Percentiles rank a stretch among this genome's conserved stretches.
Evolutionary conservation across 2,888 invertebrate genomes (phyloP).

Genomic region (Lepetodrilus schrolli): DNA sequence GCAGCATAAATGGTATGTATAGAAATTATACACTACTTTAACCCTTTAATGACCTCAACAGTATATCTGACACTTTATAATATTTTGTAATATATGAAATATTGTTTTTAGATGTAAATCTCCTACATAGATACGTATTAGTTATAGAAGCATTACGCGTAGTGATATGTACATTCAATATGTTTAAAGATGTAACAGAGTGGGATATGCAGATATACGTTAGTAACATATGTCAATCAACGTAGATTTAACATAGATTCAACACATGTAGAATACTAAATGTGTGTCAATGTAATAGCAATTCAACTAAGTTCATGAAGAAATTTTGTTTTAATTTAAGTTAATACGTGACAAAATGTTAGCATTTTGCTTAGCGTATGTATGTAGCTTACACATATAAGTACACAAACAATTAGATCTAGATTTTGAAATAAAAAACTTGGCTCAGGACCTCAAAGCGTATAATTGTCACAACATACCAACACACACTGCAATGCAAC

Average conservation of each 20-base stretch:
- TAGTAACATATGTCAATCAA: not conserved
- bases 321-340: no score
- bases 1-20: not conserved
- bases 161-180: not conserved
- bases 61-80: not conserved
- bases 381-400: no score
- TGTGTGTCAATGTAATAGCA: no score
- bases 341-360: no score
- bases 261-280: no score
- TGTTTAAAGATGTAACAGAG: not conserved
- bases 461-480: no score
- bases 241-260: not conserved
- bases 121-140: not conserved
- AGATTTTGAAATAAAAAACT: not conserved
- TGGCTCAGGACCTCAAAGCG: no score
- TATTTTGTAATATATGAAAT: not conserved
- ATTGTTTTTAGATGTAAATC: not conserved
- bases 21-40: not conserved
- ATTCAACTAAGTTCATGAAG: no score
- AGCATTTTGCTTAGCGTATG: no score
- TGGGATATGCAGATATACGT: not conserved
- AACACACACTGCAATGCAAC: no score
- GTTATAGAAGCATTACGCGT: not conserved
- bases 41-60: not conserved
- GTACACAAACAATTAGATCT: no score